Evolutionary conservation across 2,888 invertebrate species (phyloP).

Genomic region (Ditylenchus weischeri): DNA sequence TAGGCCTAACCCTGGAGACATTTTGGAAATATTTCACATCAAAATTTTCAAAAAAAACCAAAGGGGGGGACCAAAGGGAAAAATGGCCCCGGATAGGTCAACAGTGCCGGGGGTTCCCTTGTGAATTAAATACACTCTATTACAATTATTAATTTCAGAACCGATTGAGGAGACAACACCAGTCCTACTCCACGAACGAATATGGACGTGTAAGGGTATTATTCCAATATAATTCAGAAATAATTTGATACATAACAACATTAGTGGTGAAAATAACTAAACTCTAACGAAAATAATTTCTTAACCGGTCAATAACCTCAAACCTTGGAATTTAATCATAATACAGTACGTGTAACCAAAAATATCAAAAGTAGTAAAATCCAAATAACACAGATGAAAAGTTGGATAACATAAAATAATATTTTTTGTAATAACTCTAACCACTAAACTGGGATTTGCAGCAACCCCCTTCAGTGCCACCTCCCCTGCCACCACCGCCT

Average conservation of each 20-base stretch:
- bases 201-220: conserved; percentile 8
- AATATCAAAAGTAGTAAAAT: not conserved
- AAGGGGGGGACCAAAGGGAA: too few species aligned
- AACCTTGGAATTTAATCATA: not conserved
- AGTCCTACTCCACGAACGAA: not conserved
- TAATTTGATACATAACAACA: too few species aligned
- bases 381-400: too few species aligned
- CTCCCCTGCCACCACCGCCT: not conserved
- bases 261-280: not conserved
- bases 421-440: not conserved
- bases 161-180: conserved; percentile 7
- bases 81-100: too few species aligned
- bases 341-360: not conserved
- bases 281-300: not conserved
- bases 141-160: not conserved
- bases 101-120: too few species aligned
- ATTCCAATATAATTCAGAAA: too few species aligned
- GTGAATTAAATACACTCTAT: too few species aligned
- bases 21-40: too few species aligned
- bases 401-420: too few species aligned
- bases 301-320: conserved; percentile 1
- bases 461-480: conserved; percentile 7
- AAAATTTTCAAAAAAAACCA: too few species aligned
- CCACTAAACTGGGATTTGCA: conserved; percentile 3
- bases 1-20: too few species aligned